These are phyloP conservation scores for Indri indri DNA, from an alignment of 2,113 vertebrate species.

Conservation along the genomic window DNA sequence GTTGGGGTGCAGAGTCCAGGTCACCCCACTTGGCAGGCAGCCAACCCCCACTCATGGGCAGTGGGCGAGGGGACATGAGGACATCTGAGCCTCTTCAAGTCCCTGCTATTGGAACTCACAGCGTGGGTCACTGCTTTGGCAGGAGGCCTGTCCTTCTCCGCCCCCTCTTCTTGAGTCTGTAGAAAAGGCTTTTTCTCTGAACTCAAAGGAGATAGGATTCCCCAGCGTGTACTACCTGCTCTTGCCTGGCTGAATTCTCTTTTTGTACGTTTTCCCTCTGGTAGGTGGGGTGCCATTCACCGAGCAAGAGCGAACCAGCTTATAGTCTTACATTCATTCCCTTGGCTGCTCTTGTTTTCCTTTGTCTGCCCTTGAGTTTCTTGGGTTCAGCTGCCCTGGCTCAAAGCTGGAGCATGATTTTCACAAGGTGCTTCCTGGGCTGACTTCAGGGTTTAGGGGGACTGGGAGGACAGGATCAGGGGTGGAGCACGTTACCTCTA, in stretches of 20 bases:
- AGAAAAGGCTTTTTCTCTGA: conserved; percentile 28
- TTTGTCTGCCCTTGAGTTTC: background rate
- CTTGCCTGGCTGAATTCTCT: background rate
- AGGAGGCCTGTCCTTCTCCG: background rate
- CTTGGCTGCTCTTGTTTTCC: background rate
- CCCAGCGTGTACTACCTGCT: background rate
- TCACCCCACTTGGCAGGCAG: background rate
- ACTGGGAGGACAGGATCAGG: no score
- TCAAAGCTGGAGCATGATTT: background rate
- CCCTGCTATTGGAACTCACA: background rate
- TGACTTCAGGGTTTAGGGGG: background rate
- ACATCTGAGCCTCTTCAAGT: background rate
- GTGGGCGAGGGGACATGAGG: background rate
- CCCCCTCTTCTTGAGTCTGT: background rate
- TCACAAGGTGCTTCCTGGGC: background rate
- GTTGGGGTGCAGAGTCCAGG: background rate
- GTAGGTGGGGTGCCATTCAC: background rate
- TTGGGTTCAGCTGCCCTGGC: background rate
- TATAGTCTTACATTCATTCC: background rate
- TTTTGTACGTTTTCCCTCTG: background rate
- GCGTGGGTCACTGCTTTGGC: background rate
- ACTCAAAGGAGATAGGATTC: background rate
- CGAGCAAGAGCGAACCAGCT: background rate
- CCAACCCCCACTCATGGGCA: background rate
- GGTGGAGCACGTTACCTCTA: background rate